Conservation (phyloP, 2,888 invertebrate genomes). For the Automeris io region DNA sequence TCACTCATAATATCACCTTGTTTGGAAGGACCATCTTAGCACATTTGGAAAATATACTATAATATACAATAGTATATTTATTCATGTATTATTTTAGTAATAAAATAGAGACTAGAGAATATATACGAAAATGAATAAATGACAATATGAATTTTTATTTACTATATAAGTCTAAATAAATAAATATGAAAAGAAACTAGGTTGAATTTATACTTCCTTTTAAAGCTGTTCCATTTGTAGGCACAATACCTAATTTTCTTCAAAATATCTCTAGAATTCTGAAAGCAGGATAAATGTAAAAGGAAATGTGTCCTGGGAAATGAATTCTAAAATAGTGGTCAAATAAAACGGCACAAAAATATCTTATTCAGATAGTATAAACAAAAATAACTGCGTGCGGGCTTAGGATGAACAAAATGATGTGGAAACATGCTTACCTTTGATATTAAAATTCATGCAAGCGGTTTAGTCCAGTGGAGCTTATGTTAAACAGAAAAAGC, state of each 20-base stretch:
- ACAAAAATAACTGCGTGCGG: background rate
- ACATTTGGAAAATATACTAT: too few relatives aligned
- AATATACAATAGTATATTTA: too few relatives aligned
- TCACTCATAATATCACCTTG: too few relatives aligned
- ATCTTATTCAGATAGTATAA: background rate
- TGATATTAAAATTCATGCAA: slow-evolving; percentile 15
- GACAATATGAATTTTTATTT: too few relatives aligned
- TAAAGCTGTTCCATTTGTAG: slow-evolving; percentile 22
- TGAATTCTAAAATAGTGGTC: slow-evolving; percentile 12
- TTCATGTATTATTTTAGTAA: too few relatives aligned
- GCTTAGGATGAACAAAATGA: background rate
- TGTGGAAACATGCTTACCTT: slow-evolving; percentile 14
- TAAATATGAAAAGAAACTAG: too few relatives aligned
- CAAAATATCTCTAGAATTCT: slow-evolving; percentile 16
- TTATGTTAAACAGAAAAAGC: slow-evolving; percentile 12
- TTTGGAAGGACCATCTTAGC: too few relatives aligned
- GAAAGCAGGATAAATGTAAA: slow-evolving; percentile 18
- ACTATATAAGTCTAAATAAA: too few relatives aligned
- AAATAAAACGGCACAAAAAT: background rate
- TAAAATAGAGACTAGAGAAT: too few relatives aligned
- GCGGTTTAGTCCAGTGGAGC: slow-evolving; percentile 13
- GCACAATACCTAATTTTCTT: slow-evolving; percentile 29
- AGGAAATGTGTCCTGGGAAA: slow-evolving; percentile 13
- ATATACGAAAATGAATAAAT: too few relatives aligned
- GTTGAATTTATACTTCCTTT: slow-evolving; percentile 20